Base-by-base conservation (phyloP, 2,797 vertebrate species). In the Myotis pilosus region DNA sequence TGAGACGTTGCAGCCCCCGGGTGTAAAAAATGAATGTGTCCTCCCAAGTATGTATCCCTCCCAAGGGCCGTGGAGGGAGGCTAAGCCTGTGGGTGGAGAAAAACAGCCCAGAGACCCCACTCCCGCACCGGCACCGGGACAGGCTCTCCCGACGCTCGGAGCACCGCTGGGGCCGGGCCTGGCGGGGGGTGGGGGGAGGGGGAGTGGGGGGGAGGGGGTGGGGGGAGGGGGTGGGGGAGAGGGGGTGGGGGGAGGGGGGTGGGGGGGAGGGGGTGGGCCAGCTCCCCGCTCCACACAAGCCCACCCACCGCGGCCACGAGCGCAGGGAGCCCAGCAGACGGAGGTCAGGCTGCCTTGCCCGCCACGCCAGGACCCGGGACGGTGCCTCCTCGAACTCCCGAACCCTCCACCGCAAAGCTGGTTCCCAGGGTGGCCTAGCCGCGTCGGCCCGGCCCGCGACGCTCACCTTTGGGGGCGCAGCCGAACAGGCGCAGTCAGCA, bases 191-290 rank as follows among this genome's bases (percentile, higher is more conserved):
- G n/a, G n/a, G n/a, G n/a, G n/a, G n/a, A n/a, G n/a, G n/a, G n/a
- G n/a, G n/a, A n/a, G n/a, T n/a, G n/a, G n/a, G n/a, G n/a, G n/a
- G n/a, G n/a, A n/a, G n/a, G n/a, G n/a, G n/a, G n/a, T n/a, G n/a
- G n/a, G n/a, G n/a, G n/a, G n/a, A n/a, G n/a, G n/a, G n/a, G n/a
- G n/a, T n/a, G n/a, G n/a, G n/a, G n/a, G n/a, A n/a, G n/a, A n/a
- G n/a, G n/a, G n/a, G n/a, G n/a, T n/a, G n/a, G n/a, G n/a, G 51
- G 36, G 36, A 36, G 36, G 36, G 36, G 36, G 3, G 22, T 22
- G 51, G 38, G 38, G 38, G 3, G 8, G 6, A 6, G 6, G 36
- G 11, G 36, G 36, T 0, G 55, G 2, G 16, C 1, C 10, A 0
- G 3, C 22, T 12, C 33, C 30, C 12, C 13, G 15, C 33, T 68